phyloP scores from a whole-genome alignment of 2,888 invertebrate genomes.

The Cryptocheilus praepositus region DNA sequence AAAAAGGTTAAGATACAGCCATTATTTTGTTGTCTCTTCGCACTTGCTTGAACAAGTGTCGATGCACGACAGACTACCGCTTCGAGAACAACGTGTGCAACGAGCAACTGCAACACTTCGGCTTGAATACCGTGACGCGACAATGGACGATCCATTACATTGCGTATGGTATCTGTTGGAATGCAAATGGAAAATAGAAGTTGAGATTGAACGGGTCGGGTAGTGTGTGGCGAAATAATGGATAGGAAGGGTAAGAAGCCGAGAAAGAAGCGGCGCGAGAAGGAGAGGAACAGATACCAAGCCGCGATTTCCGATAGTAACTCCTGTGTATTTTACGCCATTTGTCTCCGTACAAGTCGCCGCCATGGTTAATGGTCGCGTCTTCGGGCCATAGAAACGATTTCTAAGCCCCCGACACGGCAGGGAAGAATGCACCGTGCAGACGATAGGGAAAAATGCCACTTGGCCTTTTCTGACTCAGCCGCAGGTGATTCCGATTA shows the following conservation, averaged over 20 bases:
- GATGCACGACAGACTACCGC: too few relatives aligned
- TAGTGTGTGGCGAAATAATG: not conserved
- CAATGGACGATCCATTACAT: constrained; percentile 58
- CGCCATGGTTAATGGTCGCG: constrained; percentile 6
- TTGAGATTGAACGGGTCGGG: constrained; percentile 15
- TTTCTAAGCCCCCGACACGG: too few relatives aligned
- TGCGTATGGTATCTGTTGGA: constrained; percentile 35
- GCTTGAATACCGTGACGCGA: constrained; percentile 38
- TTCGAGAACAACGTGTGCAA: too few relatives aligned
- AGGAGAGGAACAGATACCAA: constrained; percentile 6
- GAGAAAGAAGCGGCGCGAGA: constrained; percentile 33
- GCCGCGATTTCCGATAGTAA: not conserved
- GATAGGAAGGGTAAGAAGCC: constrained; percentile 16
- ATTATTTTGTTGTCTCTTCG: too few relatives aligned
- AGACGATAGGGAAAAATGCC: not conserved
- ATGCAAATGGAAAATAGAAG: constrained; percentile 14
- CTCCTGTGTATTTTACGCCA: not conserved
- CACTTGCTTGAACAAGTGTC: too few relatives aligned
- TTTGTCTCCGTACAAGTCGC: not conserved
- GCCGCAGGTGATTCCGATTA: too few relatives aligned
- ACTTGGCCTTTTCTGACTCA: too few relatives aligned
- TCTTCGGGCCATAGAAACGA: not conserved
- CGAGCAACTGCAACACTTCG: too few relatives aligned
- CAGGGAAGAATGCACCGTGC: not conserved
- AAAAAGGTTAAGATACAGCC: too few relatives aligned